Base-by-base conservation (phyloP, 2,797 vertebrate species). In the Chelidonichthys spinosus region DNA sequence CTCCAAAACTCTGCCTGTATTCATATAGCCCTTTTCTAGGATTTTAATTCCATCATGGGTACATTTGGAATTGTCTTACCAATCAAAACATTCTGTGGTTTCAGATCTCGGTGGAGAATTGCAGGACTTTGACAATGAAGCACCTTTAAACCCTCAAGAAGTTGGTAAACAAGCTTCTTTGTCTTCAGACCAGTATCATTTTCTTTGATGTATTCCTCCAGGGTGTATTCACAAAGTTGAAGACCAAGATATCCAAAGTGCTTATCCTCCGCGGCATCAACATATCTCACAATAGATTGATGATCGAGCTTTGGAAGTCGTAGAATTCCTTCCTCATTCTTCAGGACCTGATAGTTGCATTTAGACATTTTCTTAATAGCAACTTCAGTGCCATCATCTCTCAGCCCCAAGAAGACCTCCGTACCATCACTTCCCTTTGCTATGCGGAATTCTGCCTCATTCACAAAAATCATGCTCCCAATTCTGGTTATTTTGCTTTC, bases 61-160 rank as follows among this genome's bases (percentile, higher is more conserved):
- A 42, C 43, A 5, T 25, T 1, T 6, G 25, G 35, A 47, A 2
- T 44, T n/a, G 0, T 74, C 86, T 77, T 72, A 95, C 93, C 93
- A 3, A 93, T 93, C 37, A 94, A 71, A 79, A 94, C 86, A 64
- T 94, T 94, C 69, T 90, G 90, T 8, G 94, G 93, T 84, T 93
- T 94, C 32, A 94, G 78, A 68, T 94, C 93, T 1, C 91, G 70
- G 17, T 94, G 93, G 1, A 94, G 70, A 50, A 93, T 86, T 59
- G 49, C 86, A 35, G 83, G 85, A 0, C 47, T 14, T 4, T 42
- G 17, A 60, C 64, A 47, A 53, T 94, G 92, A 74, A 95, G 90
- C 39, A 89, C 83, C 2, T 3, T 61, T 54, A 94, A 55, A 59
- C 92, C 86, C 0, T 65, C 3, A 0, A 94, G 87, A n/a, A 93